Percentiles rank a stretch among this genome's conserved stretches.
These are phyloP conservation scores for Polietes domitor DNA, from an alignment of 2,888 invertebrate genomes.

Conservation along the genomic window DNA sequence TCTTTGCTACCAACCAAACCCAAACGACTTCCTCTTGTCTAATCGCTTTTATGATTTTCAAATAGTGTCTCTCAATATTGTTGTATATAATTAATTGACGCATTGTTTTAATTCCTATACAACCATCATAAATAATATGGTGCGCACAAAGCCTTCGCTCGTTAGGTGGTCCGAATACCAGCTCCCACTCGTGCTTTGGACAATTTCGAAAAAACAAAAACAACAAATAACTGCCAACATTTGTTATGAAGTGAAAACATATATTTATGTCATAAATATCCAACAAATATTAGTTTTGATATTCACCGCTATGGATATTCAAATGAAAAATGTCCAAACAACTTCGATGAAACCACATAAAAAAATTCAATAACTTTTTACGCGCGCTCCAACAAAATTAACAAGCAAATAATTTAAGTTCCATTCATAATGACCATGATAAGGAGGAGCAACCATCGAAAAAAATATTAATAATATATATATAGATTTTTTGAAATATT, in stretches of 20 bases:
- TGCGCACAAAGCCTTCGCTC: background rate
- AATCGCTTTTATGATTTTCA: too few relatives aligned
- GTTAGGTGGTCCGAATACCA: background rate
- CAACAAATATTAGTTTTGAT: background rate
- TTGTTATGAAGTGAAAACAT: background rate
- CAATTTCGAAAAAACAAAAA: background rate
- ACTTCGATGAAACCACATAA: background rate
- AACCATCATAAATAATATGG: background rate
- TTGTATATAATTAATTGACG: too few relatives aligned
- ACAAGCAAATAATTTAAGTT: slow-evolving; percentile 15
- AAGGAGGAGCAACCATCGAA: background rate
- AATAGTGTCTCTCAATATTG: too few relatives aligned
- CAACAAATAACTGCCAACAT: background rate
- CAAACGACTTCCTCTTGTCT: too few relatives aligned
- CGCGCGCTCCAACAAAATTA: background rate
- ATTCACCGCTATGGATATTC: background rate
- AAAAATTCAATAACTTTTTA: background rate
- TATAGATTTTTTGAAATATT: background rate
- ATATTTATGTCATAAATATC: background rate
- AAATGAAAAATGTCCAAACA: slow-evolving; percentile 6
- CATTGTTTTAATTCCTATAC: background rate
- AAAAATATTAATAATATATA: background rate
- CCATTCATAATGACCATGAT: background rate
- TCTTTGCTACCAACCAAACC: too few relatives aligned
- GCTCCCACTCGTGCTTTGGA: background rate